Percentiles rank a stretch among this genome's conserved stretches.
phyloP scores from a whole-genome alignment of 2,113 vertebrate species.

The Aegotheles bennettii region DNA sequence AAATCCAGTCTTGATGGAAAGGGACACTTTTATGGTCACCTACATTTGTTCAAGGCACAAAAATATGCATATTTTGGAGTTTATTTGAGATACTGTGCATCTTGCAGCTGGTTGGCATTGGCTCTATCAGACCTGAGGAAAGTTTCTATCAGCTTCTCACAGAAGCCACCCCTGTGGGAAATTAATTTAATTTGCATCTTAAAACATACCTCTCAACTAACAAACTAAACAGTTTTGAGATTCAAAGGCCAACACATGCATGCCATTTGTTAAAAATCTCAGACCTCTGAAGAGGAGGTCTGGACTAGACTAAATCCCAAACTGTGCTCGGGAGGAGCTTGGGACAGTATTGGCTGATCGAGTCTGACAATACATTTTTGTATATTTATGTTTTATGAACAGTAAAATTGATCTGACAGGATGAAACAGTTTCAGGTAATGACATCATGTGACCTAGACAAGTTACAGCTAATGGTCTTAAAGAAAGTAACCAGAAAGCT shows the following conservation, averaged over 20 bases:
- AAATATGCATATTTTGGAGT: background rate
- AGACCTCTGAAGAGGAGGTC: background rate
- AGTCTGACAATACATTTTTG: rapidly evolving
- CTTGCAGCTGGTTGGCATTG: too few species aligned
- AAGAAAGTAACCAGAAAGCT: background rate
- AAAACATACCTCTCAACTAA: background rate
- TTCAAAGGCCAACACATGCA: background rate
- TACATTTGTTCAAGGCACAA: background rate
- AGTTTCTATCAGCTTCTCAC: too few species aligned
- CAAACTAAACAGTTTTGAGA: background rate
- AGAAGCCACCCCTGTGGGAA: too few species aligned
- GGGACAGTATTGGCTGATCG: background rate
- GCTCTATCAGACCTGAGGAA: too few species aligned
- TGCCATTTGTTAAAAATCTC: background rate
- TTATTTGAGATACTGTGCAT: background rate
- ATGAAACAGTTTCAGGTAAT: background rate
- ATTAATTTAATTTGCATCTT: background rate
- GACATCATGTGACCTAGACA: background rate
- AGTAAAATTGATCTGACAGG: background rate
- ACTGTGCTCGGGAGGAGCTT: background rate
- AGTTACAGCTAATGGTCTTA: background rate
- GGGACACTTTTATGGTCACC: background rate
- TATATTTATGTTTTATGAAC: background rate
- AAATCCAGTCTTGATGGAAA: background rate
- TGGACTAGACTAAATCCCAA: background rate